Conservation (phyloP, 2,797 vertebrate genomes). For the Emydoidea blandingii region DNA sequence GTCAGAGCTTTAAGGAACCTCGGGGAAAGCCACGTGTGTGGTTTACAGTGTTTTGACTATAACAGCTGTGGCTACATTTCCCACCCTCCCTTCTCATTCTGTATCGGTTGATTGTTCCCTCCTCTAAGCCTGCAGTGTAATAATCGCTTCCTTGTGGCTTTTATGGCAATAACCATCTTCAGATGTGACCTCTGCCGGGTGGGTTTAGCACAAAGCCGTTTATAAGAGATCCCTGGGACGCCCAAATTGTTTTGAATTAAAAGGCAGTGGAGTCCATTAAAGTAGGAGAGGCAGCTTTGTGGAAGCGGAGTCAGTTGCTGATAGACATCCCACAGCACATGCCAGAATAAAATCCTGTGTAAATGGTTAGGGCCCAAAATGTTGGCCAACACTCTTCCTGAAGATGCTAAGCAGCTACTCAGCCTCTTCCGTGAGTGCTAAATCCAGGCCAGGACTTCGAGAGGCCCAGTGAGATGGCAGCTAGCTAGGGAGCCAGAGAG, state of each 20-base stretch:
- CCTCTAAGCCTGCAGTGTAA: background rate
- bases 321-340: background rate
- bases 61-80: background rate
- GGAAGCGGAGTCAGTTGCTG: background rate
- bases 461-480: rapidly evolving
- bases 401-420: too few species aligned
- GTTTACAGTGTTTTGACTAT: background rate
- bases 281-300: background rate
- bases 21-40: background rate
- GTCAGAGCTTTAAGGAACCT: background rate
- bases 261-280: background rate
- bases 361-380: background rate
- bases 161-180: background rate
- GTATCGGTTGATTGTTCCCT: background rate
- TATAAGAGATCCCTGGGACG: background rate
- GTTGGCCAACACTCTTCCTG: background rate
- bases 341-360: too few species aligned
- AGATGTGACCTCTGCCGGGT: background rate
- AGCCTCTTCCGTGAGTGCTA: background rate
- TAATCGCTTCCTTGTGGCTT: background rate
- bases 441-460: background rate
- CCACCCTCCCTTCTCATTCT: background rate
- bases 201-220: background rate
- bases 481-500: background rate
- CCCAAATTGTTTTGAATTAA: background rate